Evolutionary conservation across 2,888 invertebrate genomes (phyloP).

Genomic region (Boloria selene): DNA sequence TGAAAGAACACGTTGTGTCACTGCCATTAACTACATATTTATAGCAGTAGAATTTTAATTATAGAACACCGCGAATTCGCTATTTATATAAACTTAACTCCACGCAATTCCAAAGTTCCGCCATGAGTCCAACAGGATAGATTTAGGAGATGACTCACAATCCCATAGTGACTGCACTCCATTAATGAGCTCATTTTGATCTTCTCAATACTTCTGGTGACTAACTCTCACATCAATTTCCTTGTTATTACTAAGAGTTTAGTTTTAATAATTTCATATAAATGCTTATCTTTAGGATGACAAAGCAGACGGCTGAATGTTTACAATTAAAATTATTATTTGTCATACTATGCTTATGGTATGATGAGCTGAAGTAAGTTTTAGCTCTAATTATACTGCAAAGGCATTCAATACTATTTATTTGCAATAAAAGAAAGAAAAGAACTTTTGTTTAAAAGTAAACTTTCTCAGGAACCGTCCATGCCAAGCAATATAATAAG

Average conservation of each 20-base stretch:
- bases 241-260: not conserved
- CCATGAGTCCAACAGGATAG: not conserved
- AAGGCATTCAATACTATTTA: no score
- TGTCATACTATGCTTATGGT: not conserved
- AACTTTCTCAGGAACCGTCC: no score
- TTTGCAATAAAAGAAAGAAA: no score
- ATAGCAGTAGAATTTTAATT: no score
- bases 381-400: no score
- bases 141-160: constrained; percentile 31
- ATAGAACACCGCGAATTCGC: not conserved
- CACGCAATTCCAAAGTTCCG: not conserved
- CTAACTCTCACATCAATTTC: constrained; percentile 1
- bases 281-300: not conserved
- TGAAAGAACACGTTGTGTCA: no score
- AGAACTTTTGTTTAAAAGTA: no score
- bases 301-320: not conserved
- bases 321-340: not conserved
- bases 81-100: not conserved
- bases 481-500: not conserved
- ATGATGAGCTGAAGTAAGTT: no score
- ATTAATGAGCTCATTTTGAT: constrained; percentile 27
- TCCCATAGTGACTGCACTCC: constrained; percentile 18
- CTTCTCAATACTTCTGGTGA: constrained; percentile 5
- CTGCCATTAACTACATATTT: no score
- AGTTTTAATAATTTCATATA: not conserved